Evolutionary conservation across 2,113 vertebrate species (phyloP), one percentile per base, ranked within the genome.

Genomic region (Caloenas nicobarica): DNA sequence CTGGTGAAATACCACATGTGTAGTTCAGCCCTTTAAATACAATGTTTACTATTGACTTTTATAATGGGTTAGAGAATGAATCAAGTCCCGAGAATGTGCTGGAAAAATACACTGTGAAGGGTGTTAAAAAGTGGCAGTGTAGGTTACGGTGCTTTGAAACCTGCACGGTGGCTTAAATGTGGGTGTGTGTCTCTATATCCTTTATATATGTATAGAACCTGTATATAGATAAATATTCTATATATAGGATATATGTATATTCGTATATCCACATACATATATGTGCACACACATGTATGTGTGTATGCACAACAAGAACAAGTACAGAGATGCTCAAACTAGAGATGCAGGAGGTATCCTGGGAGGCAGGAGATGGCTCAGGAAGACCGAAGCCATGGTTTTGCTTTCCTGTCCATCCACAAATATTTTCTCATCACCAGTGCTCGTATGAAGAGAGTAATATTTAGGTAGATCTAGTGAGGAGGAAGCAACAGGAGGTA

Each of bases 1-100:
- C 36, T 88, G 58, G 83, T 82, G 46, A 81, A 93, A 90, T 62
- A 74, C 8, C 29, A n/a, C 23, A 29, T 54, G 56, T 68, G 56
- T 64, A 42, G 80, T 64, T 89, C 29, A 53, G 81, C 40, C 26
- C 87, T 53, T 74, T 85, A 86, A 92, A 91, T 64, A 81, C 42
- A 40, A 10, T 58, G 74, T 86, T 96, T 94, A 22, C 53, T 92
- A 26, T 86, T 88, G 88, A 71, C 38, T 66, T 89, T 86, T 91
- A 70, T 71, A 58, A 34, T 73, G n/a, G 31, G 13, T 46, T 84
- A 22, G 64, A 54, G 69, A 78, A 94, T 42, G 53, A 76, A 87
- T 76, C 4, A 14, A 7, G 34, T 77, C 38, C 34, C 1, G 28
- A 89, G 74, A 88, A 87, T 0, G 5, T 34, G 22, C 42, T 57